Conservation (phyloP, 1,140 invertebrate genomes). For the Alviniconcha marisindica region DNA sequence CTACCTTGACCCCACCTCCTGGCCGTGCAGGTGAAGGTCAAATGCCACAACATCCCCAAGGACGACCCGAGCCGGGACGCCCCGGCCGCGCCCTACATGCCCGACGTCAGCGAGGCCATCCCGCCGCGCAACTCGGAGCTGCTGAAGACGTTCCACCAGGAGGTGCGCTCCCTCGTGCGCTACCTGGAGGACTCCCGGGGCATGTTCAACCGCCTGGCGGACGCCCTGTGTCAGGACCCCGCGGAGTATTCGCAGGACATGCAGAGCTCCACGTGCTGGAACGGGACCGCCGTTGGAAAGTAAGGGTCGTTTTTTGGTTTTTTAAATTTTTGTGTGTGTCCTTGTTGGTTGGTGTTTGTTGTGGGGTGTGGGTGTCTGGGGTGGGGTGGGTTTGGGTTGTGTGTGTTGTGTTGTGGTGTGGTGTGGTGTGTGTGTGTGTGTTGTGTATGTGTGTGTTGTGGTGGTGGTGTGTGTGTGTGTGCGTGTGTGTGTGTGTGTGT, state of each 20-base stretch:
- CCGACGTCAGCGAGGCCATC: not conserved
- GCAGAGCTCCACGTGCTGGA: conserved; percentile 45
- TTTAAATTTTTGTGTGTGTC: too few species aligned
- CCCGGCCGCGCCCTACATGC: not conserved
- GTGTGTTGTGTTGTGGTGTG: too few species aligned
- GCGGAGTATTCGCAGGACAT: conserved; percentile 45
- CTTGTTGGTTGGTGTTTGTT: too few species aligned
- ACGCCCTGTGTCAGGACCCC: conserved; percentile 34
- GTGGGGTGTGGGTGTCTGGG: too few species aligned
- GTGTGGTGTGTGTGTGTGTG: too few species aligned
- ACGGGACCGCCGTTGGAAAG: conserved; percentile 44
- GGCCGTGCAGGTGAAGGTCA: not conserved
- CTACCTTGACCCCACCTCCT: too few species aligned
- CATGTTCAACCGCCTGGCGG: conserved; percentile 41
- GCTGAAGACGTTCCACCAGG: conserved; percentile 31
- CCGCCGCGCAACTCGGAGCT: not conserved
- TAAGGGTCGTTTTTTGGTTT: not conserved
- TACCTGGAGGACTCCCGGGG: conserved; percentile 47
- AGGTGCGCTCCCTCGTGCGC: conserved; percentile 31
- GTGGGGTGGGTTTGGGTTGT: too few species aligned
- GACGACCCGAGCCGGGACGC: not conserved
- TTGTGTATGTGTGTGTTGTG: too few species aligned
- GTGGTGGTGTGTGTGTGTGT: too few species aligned
- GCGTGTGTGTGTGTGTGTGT: too few species aligned
- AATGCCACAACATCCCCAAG: not conserved